phyloP scores from a whole-genome alignment of 2,888 invertebrate genomes.

The Folsomia manolachei region DNA sequence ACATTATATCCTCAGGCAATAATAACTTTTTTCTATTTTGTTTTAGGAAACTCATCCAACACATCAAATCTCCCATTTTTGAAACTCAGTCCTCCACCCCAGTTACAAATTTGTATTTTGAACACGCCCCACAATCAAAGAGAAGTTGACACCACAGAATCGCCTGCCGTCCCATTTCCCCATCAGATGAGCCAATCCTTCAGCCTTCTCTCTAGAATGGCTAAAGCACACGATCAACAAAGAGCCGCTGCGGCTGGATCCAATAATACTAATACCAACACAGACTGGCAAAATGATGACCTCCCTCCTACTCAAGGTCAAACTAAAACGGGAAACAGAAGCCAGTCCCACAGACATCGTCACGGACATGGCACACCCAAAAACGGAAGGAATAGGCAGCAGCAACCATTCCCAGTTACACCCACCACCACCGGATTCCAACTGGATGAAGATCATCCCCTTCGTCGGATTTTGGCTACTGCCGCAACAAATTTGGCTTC shows the following conservation, averaged over 20 bases:
- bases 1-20: background rate
- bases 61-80: background rate
- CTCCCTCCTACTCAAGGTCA: conserved; percentile 15
- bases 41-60: background rate
- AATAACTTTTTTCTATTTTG: background rate
- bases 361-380: conserved; percentile 21
- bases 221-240: background rate
- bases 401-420: conserved; percentile 12
- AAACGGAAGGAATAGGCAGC: background rate
- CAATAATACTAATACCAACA: too few species aligned
- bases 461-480: conserved; percentile 39
- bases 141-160: conserved; percentile 20
- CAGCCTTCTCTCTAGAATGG: conserved; percentile 16
- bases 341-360: conserved; percentile 38
- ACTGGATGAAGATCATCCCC: conserved; percentile 46
- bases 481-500: background rate
- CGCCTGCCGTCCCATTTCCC: conserved; percentile 26
- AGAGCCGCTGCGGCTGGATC: background rate
- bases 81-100: conserved; percentile 23
- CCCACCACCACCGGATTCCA: conserved; percentile 26
- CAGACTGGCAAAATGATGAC: conserved; percentile 32
- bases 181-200: conserved; percentile 27
- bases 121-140: conserved; percentile 27
- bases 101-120: conserved; percentile 48
- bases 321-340: background rate